Base-by-base conservation (phyloP, 2,888 invertebrate species). In the Cephus rjabovi region DNA sequence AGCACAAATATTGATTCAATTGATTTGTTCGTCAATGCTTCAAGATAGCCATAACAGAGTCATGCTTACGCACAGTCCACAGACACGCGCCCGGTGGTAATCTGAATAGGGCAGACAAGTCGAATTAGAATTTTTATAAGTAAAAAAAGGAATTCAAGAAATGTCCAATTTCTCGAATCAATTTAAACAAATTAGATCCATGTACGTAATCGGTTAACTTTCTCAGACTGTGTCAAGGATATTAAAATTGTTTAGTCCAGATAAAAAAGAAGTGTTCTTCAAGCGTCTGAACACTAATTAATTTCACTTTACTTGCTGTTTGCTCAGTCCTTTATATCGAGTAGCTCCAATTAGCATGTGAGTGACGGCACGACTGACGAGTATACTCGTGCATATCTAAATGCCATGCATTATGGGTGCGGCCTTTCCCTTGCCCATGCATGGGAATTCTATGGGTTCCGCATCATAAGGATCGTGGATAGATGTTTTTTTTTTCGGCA, bases 361-460 rank as follows among this genome's bases (percentile, higher is more conserved):
- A 71, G 71, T 34, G 71, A 71, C 34, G 71, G 34, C 33, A 71
- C 71, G 31, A 71, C 33, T 34, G 71, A 71, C 71, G 31, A 33
- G 71, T 71, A 71, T 33, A 71, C 71, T 71, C 71, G 31, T 71
- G 71, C 71, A 71, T 71, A 71, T 12, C 31, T 31, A 71, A 71
- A 71, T 34, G 71, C 31, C 33, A 71, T 31, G 15, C 23, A 56
- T 23, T 31, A 33, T 71, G 71, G 71, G 71, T 71, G 71, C 71
- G 71, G 71, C 71, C 71, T 34, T 71, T 71, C 3, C 71, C 31
- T 71, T 71, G 71, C 71, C 34, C 31, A 56, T 71, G 71, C 71
- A 34, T 71, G 56, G 23, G 56, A 56, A 56, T 56, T 56, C 56
- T 23, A 56, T 56, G 56, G 23, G 56, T 56, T 56, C 23, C 23